Base-by-base conservation (phyloP, 2,797 vertebrate species). In the Echiichthys vipera region DNA sequence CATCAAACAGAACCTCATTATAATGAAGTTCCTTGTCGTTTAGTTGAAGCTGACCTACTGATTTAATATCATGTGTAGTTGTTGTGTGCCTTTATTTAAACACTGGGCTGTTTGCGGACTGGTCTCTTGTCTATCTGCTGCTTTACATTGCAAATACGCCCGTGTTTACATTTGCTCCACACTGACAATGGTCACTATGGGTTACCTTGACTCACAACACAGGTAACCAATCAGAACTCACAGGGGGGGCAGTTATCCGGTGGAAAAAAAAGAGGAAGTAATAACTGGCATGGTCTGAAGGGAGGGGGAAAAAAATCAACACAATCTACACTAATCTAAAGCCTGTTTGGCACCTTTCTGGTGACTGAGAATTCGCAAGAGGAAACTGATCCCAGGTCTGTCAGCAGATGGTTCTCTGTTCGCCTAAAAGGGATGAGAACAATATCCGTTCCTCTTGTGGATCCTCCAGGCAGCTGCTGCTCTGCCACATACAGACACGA, bases 71-170 rank as follows among this genome's bases (percentile, higher is more conserved):
- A 66, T 22, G 56, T 57, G 56, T 37, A 50, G 29, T 36, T 30
- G 13, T 30, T 36, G 11, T 54, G 56, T 54, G 25, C 55, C 65
- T 53, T 76, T 46, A 79, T 56, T 56, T 43, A 68, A 78, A 67
- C 53, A 34, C 58, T 27, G 15, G 25, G 32, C 66, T 89, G 85
- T 89, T 84, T 85, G 77, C 76, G 72, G 82, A 80, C 65, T 17
- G 30, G 71, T 36, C 63, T 74, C 77, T 77, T 49, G 61, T 45
- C 76, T 64, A 46, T 68, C 71, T 45, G 73, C 68, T 86, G 86
- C 82, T 93, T 93, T 92, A 88, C 93, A 90, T 93, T 91, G 91
- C 91, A 94, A 93, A 94, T 93, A 92, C 68, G 22, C 87, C 88
- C 54, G 22, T 94, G 90, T 94, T 94, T 93, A 93, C 91, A 88